phyloP scores from a whole-genome alignment of 2,888 invertebrate species.

The Odontomyia ornata region DNA sequence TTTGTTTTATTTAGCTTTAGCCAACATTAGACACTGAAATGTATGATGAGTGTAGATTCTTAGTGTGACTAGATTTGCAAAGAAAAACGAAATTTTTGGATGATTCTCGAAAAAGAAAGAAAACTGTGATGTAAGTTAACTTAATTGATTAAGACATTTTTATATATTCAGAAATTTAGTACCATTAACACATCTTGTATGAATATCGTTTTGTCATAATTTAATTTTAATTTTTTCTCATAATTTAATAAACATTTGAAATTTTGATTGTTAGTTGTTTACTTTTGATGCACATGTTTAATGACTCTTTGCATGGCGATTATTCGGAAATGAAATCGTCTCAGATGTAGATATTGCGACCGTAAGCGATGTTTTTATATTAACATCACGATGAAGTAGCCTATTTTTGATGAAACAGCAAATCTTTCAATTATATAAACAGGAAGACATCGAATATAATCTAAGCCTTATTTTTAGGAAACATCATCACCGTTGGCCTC shows the following conservation, averaged over 20 bases:
- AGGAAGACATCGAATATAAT: too few relatives aligned
- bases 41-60: background rate
- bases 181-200: conserved; percentile 34
- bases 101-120: conserved; percentile 9
- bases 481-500: too few relatives aligned
- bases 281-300: too few relatives aligned
- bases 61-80: background rate
- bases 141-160: conserved; percentile 33
- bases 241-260: background rate
- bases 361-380: too few relatives aligned
- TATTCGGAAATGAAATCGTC: too few relatives aligned
- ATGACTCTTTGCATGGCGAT: too few relatives aligned
- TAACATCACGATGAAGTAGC: too few relatives aligned
- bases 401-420: too few relatives aligned
- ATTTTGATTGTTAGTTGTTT: too few relatives aligned
- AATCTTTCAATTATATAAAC: too few relatives aligned
- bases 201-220: background rate
- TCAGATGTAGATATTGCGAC: too few relatives aligned
- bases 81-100: conserved; percentile 8
- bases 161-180: conserved; percentile 10
- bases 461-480: too few relatives aligned
- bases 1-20: conserved; percentile 3
- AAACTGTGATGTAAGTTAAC: conserved; percentile 47
- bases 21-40: background rate
- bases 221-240: conserved; percentile 7